Conservation (phyloP, 64 coral and sea anemone species). For the Pachyseris speciosa region DNA sequence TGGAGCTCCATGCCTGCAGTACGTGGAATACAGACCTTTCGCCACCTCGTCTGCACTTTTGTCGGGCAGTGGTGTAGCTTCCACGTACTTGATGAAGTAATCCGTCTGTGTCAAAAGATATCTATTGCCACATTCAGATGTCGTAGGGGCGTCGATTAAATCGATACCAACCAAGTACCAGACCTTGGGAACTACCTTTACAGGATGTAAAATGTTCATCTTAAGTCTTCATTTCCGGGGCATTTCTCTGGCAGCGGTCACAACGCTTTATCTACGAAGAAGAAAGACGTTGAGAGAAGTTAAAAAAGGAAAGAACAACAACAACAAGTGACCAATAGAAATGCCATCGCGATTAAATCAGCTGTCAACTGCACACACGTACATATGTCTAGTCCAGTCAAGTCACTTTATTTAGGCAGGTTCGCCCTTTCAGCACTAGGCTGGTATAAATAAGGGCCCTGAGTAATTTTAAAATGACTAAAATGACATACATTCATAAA, state of each 20-base stretch:
- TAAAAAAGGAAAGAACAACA: too few relatives aligned
- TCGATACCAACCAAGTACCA: constrained; percentile 75
- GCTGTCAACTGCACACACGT: too few relatives aligned
- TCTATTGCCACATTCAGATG: constrained; percentile 48
- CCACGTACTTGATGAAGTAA: constrained; percentile 55
- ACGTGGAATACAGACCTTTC: constrained; percentile 22
- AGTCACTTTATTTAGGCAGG: too few relatives aligned
- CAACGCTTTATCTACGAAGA: constrained; percentile 18
- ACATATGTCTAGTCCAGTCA: too few relatives aligned
- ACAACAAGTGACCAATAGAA: too few relatives aligned
- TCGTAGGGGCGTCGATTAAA: constrained; percentile 49
- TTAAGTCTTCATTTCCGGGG: constrained; percentile 40
- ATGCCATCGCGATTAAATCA: too few relatives aligned
- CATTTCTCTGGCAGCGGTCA: constrained; percentile 67
- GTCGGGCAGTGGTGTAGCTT: constrained; percentile 13
- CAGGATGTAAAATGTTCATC: constrained; percentile 57
- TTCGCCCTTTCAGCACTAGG: too few relatives aligned
- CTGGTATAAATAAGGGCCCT: too few relatives aligned
- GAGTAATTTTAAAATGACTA: too few relatives aligned
- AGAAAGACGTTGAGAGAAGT: too few relatives aligned
- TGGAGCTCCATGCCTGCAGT: constrained; percentile 37
- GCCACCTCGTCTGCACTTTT: constrained; percentile 42
- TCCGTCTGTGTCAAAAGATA: constrained; percentile 44
- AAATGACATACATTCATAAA: too few relatives aligned
- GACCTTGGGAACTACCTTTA: constrained; percentile 31